These are phyloP conservation scores for Alosa alosa DNA, from an alignment of 2,113 vertebrate genomes.

Conservation along the genomic window DNA sequence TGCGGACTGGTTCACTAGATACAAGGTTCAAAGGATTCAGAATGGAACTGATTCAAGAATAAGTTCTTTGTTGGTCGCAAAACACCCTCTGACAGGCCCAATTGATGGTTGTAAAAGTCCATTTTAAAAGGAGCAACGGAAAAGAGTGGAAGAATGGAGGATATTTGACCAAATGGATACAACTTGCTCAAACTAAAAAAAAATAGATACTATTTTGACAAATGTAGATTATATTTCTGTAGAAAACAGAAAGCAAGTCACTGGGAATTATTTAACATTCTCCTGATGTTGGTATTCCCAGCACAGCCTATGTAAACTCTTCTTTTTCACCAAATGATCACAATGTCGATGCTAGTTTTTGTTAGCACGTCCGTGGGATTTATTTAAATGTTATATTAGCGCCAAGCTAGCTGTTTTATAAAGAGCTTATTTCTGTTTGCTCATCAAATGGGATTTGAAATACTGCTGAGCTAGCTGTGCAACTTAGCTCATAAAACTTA, in stretches of 20 bases:
- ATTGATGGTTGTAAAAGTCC: no score
- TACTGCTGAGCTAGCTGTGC: neutral
- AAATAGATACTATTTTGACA: no score
- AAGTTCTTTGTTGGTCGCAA: no score
- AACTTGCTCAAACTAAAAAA: no score
- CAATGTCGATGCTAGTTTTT: neutral
- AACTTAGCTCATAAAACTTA: neutral
- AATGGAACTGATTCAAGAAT: no score
- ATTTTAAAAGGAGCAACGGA: no score
- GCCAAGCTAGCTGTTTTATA: neutral
- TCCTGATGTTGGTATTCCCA: neutral
- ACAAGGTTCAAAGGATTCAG: no score
- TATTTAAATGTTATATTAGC: neutral
- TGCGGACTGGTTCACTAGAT: no score
- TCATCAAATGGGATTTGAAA: neutral
- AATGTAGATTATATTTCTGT: no score
- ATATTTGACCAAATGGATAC: no score
- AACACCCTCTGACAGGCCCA: no score
- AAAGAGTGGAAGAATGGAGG: no score
- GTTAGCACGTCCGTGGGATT: neutral
- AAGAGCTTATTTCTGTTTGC: constrained; percentile 8
- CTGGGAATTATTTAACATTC: neutral
- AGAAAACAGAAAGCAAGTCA: neutral
- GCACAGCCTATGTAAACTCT: neutral
- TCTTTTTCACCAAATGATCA: neutral